Evolutionary conservation across 2,797 vertebrate species (phyloP), one percentile per base, ranked within the genome.

Genomic region (Gadopsis bispinosus): DNA sequence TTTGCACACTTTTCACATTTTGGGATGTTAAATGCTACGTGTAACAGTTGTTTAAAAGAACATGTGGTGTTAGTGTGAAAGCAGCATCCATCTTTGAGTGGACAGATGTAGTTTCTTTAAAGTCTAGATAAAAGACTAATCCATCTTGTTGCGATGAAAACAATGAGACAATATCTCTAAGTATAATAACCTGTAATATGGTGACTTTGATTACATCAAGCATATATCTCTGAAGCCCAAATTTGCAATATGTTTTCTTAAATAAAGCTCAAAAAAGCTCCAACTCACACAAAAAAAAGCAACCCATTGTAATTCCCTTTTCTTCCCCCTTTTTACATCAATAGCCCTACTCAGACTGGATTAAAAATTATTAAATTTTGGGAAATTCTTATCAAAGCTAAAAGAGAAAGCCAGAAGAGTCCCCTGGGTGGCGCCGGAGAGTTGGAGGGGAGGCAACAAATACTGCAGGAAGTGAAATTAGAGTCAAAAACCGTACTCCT

Each of bases 1-100:
- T 65, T 69, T 74, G 0, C 43, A 72, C 48, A 22, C 37, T 43
- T 62, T 68, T 80, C 62, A 82, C 69, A 77, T 77, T 83, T 48
- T 45, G 50, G 51, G 75, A 60, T 68, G 31, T 47, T 54, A 35
- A 69, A 69, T 0, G 19, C 14, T 48, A 64, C 63, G 22, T 60
- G 4, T 45, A 48, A 77, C 26, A 43, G 35, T 67, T 35, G 61
- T 47, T 73, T 22, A 37, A 56, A 68, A 10, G 2, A 45, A 39
- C 9, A 41, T 55, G 5, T 37, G 45, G 14, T 51, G 31, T 7
- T 19, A 26, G 26, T 26, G 2, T 4, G 20, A 35, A 45, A 45
- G 31, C 35, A 19, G 12, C n/a, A 26, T 54, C 29, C 3, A 39
- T 17, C 17, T 47, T 19, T 59, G 37, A 51, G 7, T n/a, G 29